A percentile compares a stretch with the other conserved stretches of the same genome.
Evolutionary conservation across 2,113 vertebrate genomes (phyloP).

Genomic region (Cyanoramphus novaezelandiae): DNA sequence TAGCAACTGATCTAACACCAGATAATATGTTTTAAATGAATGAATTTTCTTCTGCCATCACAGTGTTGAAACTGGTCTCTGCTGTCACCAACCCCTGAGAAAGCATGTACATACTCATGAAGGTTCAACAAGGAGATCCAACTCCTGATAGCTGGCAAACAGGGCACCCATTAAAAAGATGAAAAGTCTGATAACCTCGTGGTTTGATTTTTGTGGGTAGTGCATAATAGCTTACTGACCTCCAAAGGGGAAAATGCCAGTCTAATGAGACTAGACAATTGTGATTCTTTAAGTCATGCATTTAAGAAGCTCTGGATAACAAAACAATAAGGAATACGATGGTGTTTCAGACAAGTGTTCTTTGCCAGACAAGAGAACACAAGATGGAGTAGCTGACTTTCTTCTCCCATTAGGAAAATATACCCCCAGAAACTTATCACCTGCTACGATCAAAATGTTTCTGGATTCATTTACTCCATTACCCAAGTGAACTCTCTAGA

Average conservation of each 20-base stretch:
- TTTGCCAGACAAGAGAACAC: background rate
- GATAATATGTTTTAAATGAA: background rate
- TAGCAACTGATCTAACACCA: background rate
- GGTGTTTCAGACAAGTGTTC: background rate
- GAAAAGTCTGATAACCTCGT: background rate
- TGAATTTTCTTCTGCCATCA: background rate
- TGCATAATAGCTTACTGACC: conserved; percentile 16
- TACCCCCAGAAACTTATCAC: conserved; percentile 16
- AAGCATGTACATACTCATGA: background rate
- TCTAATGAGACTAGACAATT: background rate
- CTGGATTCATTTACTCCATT: conserved; percentile 70
- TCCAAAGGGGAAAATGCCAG: conserved; percentile 3
- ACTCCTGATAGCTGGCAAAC: background rate
- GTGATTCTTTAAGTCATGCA: background rate
- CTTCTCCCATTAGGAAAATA: conserved; percentile 26
- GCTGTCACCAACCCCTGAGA: background rate
- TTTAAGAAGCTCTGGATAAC: background rate
- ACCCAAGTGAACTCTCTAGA: conserved; percentile 57
- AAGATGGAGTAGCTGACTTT: conserved; percentile 29
- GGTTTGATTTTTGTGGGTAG: background rate
- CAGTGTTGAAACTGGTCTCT: background rate
- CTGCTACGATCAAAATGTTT: conserved; percentile 52
- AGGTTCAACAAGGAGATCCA: conserved; percentile 9
- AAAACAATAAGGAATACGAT: background rate
- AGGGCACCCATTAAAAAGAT: background rate